Evolutionary conservation across 2,888 invertebrate species (phyloP).

Genomic region (Candidula unifasciata): DNA sequence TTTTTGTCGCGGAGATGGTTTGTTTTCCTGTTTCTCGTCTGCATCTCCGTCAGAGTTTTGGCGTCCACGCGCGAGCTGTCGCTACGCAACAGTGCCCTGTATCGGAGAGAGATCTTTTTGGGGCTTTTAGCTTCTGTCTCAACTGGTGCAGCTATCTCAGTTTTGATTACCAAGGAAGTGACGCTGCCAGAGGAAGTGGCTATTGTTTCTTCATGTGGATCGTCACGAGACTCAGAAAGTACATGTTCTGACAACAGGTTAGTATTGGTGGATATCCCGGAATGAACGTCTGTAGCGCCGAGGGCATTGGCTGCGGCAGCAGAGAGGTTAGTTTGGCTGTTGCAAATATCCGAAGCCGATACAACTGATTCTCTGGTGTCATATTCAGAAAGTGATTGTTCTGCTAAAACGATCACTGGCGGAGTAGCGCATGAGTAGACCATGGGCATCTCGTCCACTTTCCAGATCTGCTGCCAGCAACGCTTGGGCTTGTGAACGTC

Average conservation of each 20-base stretch:
- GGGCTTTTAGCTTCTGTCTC: neutral
- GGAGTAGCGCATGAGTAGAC: slow-evolving; percentile 8
- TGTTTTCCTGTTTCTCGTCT: neutral
- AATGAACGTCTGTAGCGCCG: neutral
- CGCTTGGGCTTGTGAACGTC: neutral
- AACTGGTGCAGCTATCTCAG: neutral
- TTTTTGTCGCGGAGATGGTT: slow-evolving; percentile 1
- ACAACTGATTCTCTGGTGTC: neutral
- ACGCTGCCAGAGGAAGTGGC: neutral
- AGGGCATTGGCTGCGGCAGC: neutral
- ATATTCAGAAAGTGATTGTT: neutral
- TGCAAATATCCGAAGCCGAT: neutral
- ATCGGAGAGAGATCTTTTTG: slow-evolving; percentile 31
- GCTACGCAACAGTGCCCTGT: slow-evolving; percentile 26
- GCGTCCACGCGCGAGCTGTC: slow-evolving; percentile 22
- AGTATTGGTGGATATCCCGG: no score
- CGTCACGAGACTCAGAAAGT: neutral
- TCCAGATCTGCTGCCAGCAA: neutral
- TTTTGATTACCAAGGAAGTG: neutral
- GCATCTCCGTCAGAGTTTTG: slow-evolving; percentile 16
- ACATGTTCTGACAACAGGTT: neutral
- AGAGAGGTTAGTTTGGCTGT: neutral
- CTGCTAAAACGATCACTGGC: neutral
- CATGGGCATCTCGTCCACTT: slow-evolving; percentile 21
- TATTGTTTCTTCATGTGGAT: neutral